phyloP scores from a whole-genome alignment of 2,113 vertebrate species.

The Lophius piscatorius region DNA sequence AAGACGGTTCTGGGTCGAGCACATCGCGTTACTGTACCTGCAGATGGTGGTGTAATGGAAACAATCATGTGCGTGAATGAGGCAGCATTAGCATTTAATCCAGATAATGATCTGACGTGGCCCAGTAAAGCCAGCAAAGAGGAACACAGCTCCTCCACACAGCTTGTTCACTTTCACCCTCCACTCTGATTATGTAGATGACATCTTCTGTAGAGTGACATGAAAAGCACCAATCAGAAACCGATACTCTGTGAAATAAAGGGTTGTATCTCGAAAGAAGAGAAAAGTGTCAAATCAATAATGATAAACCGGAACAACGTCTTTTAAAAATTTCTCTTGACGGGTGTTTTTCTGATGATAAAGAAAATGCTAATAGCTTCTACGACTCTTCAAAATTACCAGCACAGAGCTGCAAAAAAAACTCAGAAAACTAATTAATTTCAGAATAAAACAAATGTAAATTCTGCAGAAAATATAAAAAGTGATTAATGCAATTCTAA shows the following conservation, averaged over 20 bases:
- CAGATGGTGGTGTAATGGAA: slow-evolving; percentile 58
- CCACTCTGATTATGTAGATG: neutral
- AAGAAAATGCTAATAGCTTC: too few species aligned
- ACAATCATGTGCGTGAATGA: slow-evolving; percentile 42
- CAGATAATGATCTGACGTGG: slow-evolving; percentile 56
- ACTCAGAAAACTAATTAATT: too few species aligned
- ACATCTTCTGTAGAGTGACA: neutral
- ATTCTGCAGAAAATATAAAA: too few species aligned
- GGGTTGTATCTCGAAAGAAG: neutral
- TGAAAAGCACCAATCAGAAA: neutral
- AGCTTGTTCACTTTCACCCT: slow-evolving; percentile 21
- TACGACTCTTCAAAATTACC: too few species aligned
- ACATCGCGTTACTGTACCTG: neutral
- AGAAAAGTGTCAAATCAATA: too few species aligned
- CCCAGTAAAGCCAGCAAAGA: slow-evolving; percentile 20
- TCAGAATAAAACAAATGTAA: too few species aligned
- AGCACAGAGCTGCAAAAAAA: too few species aligned
- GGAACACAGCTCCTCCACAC: slow-evolving; percentile 11
- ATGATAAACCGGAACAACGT: too few species aligned
- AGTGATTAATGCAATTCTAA: too few species aligned
- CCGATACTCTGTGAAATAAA: neutral
- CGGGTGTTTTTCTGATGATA: too few species aligned
- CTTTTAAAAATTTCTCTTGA: too few species aligned
- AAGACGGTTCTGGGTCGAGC: neutral
- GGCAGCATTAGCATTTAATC: slow-evolving; percentile 47